Conservation (phyloP, 2,797 vertebrate species). For the Miichthys miiuy region DNA sequence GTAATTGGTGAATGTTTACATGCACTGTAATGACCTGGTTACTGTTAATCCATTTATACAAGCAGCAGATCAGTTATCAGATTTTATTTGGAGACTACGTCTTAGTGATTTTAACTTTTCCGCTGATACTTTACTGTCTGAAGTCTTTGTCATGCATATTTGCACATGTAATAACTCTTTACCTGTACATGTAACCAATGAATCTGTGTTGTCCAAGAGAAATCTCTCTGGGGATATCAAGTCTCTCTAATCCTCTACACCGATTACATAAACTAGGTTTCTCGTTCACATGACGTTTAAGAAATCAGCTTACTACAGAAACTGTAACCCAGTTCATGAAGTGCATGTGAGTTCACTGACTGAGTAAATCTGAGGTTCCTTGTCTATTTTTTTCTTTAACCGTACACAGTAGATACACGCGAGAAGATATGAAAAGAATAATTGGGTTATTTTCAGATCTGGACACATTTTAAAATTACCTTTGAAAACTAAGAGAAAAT, state of each 20-base stretch:
- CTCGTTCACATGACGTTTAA: neutral
- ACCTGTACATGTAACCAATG: too few relatives aligned
- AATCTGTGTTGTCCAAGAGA: neutral
- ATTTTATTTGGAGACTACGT: neutral
- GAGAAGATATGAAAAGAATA: neutral
- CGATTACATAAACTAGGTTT: neutral
- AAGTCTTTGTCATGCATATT: neutral
- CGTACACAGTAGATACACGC: too few relatives aligned
- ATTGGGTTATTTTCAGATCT: neutral
- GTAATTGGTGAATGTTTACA: neutral
- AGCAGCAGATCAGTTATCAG: conserved; percentile 8
- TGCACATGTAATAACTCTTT: neutral
- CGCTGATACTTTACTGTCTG: neutral
- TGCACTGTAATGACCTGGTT: neutral
- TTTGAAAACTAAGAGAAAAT: neutral
- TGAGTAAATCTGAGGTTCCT: neutral
- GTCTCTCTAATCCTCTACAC: neutral
- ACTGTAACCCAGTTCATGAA: neutral
- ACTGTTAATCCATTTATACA: conserved; percentile 1
- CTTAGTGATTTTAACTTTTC: neutral
- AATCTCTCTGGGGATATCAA: neutral
- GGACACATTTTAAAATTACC: neutral
- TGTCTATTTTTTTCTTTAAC: neutral
- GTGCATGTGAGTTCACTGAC: neutral
- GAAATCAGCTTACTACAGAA: neutral